Base-by-base conservation (phyloP, 2,113 vertebrate genomes). In the Psophia crepitans region DNA sequence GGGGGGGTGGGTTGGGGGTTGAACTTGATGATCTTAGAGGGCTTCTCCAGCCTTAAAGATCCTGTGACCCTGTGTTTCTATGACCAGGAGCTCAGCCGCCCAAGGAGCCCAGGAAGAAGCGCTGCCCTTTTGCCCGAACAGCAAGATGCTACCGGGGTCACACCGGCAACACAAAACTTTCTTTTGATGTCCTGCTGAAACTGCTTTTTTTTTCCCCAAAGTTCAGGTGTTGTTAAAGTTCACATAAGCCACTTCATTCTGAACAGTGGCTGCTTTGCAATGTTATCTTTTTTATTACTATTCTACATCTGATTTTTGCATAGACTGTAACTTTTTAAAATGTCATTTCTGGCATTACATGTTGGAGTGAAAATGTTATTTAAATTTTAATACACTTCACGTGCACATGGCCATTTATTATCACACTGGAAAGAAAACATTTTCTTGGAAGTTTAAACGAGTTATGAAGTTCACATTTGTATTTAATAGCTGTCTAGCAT, bases 361-460 rank as follows among this genome's bases (percentile, higher is more conserved):
- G n/a, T 69, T 61, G 64, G n/a, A 88, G 70, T 54, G 84, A 70
- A 95, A 93, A 74, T 35, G 58, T 92, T 80, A 77, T 80, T 95
- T 80, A 49, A 58, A 74, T 88, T 78, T 64, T 83, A 96, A 85
- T 73, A 51, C 46, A 12, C 61, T 87, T 90, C 54, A 46, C 41
- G 26, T 30, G 17, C 23, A 30, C 17, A 37, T 1, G 28, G 63
- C 16, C 61, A 21, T 93, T 87, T 80, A 74, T 85, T 87, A 83
- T 53, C 58, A 61, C 43, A 48, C 63, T 43, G 65, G 58, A 82
- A 82, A 61, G 69, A 93, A 84, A 89, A 65, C 12, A 32, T 93
- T 93, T 77, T 68, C 57, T 41, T 73, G 84, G 70, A 89, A 91
- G 41, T 84, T 94, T 76, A 53, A 35, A 39, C 69, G 93, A 77